Percentiles rank a stretch among this genome's conserved stretches.
Evolutionary conservation across 2,797 vertebrate species (phyloP).

Genomic region (Heliangelus exortis): DNA sequence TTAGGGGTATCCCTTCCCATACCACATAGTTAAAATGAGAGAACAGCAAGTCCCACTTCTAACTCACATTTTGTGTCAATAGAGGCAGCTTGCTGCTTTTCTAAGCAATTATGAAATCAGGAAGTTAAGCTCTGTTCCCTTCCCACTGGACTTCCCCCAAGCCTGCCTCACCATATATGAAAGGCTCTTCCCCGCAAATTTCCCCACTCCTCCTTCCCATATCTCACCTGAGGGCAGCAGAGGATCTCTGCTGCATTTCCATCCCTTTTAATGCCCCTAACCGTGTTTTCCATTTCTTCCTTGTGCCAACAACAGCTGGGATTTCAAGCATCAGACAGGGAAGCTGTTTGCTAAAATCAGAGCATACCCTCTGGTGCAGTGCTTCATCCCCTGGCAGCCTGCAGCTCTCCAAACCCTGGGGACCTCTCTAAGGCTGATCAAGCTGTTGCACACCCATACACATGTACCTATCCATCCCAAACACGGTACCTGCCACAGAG

Average conservation of each 20-base stretch:
- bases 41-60: fast-evolving
- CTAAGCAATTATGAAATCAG: background rate
- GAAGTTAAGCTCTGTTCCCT: background rate
- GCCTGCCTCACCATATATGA: background rate
- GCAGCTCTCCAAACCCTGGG: background rate
- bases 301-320: background rate
- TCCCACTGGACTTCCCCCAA: background rate
- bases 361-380: background rate
- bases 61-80: background rate
- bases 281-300: background rate
- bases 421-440: background rate
- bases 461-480: background rate
- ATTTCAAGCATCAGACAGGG: background rate
- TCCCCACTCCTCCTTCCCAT: background rate
- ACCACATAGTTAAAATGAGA: background rate
- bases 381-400: background rate
- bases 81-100: background rate
- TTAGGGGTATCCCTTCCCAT: constrained; percentile 14
- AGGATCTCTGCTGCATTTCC: background rate
- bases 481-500: background rate
- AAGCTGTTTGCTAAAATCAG: background rate
- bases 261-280: background rate
- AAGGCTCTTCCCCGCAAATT: background rate
- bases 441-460: background rate
- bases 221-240: background rate